phyloP scores from a whole-genome alignment of 2,888 invertebrate genomes.

The Dryococelus australis region DNA sequence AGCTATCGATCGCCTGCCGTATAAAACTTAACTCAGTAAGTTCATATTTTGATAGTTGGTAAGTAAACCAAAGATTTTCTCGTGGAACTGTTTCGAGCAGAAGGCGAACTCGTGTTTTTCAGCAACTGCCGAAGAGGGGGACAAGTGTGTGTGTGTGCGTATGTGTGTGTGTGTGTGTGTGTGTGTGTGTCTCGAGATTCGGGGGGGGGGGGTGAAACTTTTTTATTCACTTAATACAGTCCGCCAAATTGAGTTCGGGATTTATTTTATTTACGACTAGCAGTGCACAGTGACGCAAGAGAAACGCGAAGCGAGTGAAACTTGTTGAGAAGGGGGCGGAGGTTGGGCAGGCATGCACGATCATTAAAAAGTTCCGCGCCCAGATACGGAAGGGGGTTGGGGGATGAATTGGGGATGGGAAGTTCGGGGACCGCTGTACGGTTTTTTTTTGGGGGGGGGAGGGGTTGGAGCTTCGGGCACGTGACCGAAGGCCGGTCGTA shows the following conservation, averaged over 20 bases:
- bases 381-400: not conserved
- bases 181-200: not conserved
- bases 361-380: constrained; percentile 26
- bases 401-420: not conserved
- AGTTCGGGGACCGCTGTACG: not conserved
- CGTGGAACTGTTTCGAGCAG: too few species aligned
- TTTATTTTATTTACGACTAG: constrained; percentile 30
- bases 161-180: too few species aligned
- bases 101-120: too few species aligned
- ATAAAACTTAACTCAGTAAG: too few species aligned
- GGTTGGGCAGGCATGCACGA: not conserved
- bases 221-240: constrained; percentile 29
- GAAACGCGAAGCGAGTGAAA: not conserved
- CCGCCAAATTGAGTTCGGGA: constrained; percentile 30
- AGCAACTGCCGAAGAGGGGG: not conserved
- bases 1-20: too few species aligned
- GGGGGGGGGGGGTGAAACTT: not conserved
- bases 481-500: constrained; percentile 3
- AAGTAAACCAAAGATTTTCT: not conserved
- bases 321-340: too few species aligned
- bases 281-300: constrained; percentile 12
- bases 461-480: not conserved
- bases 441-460: not conserved
- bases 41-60: not conserved
- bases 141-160: too few species aligned